Evolutionary conservation across 1,140 invertebrate species (phyloP).

Genomic region (Agrilus planipennis): DNA sequence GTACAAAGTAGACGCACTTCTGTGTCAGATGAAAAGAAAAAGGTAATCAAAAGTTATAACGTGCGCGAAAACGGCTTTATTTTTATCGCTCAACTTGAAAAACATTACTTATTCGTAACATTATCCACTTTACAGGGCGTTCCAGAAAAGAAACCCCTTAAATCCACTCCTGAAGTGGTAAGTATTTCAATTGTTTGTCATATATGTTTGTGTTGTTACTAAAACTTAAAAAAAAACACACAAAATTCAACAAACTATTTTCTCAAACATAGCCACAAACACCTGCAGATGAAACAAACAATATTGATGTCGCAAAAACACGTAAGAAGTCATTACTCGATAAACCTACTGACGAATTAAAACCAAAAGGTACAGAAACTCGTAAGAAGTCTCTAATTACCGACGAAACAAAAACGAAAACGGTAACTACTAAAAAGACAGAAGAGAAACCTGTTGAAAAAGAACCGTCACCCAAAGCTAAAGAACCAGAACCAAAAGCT

Average conservation of each 20-base stretch:
- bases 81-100: too few relatives aligned
- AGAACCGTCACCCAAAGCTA: slow-evolving; percentile 5
- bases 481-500: slow-evolving; percentile 9
- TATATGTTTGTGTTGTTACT: neutral
- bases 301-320: slow-evolving; percentile 34
- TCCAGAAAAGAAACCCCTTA: too few relatives aligned
- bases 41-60: too few relatives aligned
- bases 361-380: slow-evolving; percentile 24
- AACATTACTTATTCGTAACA: too few relatives aligned
- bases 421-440: too few relatives aligned
- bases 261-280: slow-evolving; percentile 35
- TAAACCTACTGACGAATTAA: slow-evolving; percentile 25
- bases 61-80: too few relatives aligned
- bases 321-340: slow-evolving; percentile 31
- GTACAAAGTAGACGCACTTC: slow-evolving; percentile 53
- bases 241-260: too few relatives aligned
- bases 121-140: too few relatives aligned
- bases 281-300: slow-evolving; percentile 37
- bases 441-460: too few relatives aligned
- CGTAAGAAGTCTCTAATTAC: slow-evolving; percentile 18
- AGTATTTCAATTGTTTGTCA: slow-evolving; percentile 12
- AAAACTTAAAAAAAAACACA: neutral
- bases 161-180: slow-evolving; percentile 29
- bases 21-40: slow-evolving; percentile 43
- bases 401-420: slow-evolving; percentile 10